Conservation (phyloP, 2,888 invertebrate species). For the Hoplodrina ambigua region DNA sequence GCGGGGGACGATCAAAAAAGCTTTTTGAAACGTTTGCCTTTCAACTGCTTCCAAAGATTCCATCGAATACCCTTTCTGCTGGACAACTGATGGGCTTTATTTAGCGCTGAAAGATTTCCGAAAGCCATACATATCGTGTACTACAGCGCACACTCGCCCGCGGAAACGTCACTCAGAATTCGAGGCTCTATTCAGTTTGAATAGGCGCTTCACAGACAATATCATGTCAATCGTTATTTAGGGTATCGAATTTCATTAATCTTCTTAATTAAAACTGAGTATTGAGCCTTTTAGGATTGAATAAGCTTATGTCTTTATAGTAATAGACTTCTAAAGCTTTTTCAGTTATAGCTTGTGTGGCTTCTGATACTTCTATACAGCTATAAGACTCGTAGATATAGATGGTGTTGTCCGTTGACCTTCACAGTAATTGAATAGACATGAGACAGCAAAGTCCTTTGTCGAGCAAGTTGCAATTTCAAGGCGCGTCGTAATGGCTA, state of each 20-base stretch:
- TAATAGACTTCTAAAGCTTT: not conserved
- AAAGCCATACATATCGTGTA: constrained; percentile 50
- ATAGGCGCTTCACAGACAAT: constrained; percentile 53
- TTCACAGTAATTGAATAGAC: constrained; percentile 81
- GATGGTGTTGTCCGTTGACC: constrained; percentile 72
- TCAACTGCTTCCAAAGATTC: constrained; percentile 62
- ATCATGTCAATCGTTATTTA: constrained; percentile 39
- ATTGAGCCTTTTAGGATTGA: constrained; percentile 23
- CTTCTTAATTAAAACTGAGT: constrained; percentile 57
- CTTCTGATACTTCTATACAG: not conserved
- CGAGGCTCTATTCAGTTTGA: constrained; percentile 49
- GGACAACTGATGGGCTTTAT: constrained; percentile 52
- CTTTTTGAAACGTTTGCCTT: constrained; percentile 69
- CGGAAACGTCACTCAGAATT: constrained; percentile 61
- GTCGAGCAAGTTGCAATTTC: constrained; percentile 77
- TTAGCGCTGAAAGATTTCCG: constrained; percentile 40
- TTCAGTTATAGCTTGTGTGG: not conserved
- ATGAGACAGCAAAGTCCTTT: constrained; percentile 81
- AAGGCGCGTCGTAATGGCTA: constrained; percentile 73
- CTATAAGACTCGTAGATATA: constrained; percentile 31
- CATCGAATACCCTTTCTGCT: constrained; percentile 64
- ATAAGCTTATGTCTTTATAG: not conserved
- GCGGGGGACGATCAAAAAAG: constrained; percentile 62
- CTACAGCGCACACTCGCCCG: constrained; percentile 25
- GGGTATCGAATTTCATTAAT: constrained; percentile 50